These are phyloP conservation scores for Forbesichthys agassizii DNA, from an alignment of 2,113 vertebrate genomes.

Conservation along the genomic window DNA sequence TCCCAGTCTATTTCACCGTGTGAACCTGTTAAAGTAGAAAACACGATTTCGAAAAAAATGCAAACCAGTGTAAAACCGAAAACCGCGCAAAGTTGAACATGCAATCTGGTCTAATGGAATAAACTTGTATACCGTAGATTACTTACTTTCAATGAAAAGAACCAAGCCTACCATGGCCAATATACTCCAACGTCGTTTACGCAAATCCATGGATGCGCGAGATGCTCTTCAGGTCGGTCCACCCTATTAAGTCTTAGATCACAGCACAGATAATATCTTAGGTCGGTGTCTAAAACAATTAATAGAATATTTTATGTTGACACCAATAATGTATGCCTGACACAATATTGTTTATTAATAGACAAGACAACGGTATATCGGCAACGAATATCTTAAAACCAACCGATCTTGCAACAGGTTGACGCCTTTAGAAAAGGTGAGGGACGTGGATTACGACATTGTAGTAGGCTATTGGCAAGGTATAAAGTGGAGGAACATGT, in stretches of 20 bases:
- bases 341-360: neutral
- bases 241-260: slow-evolving; percentile 13
- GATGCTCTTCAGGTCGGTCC: slow-evolving; percentile 48
- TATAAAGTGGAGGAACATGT: neutral
- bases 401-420: neutral
- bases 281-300: neutral
- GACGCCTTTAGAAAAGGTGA: neutral
- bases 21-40: slow-evolving; percentile 62
- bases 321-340: neutral
- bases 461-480: neutral
- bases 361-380: neutral
- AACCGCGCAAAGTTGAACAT: no score
- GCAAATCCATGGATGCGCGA: slow-evolving; percentile 73
- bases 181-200: slow-evolving; percentile 59
- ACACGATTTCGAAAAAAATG: no score
- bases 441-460: neutral
- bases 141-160: slow-evolving; percentile 64
- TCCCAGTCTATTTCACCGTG: slow-evolving; percentile 80
- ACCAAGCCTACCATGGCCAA: slow-evolving; percentile 38
- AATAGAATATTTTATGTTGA: neutral
- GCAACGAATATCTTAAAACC: neutral
- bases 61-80: no score
- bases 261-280: neutral
- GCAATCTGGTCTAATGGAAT: neutral
- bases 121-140: neutral